Percentiles rank a stretch among this genome's conserved stretches.
phyloP scores from a whole-genome alignment of 2,797 vertebrate genomes.

The Galaxias olidus region DNA sequence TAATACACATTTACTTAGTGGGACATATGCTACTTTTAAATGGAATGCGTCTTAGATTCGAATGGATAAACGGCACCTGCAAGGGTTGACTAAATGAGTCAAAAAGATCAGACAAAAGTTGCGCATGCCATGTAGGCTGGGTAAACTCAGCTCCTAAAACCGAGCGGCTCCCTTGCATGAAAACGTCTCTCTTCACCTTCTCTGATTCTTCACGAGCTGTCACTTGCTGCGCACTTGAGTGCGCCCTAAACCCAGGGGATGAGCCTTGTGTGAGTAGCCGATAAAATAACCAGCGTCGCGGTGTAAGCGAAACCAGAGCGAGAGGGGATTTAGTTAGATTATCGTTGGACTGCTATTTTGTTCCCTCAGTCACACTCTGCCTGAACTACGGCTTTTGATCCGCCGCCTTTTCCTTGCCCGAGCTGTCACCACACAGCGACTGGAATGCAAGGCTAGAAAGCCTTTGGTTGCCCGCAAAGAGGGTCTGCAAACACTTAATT shows the following conservation, averaged over 20 bases:
- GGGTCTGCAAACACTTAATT: constrained; percentile 24
- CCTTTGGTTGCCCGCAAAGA: background rate
- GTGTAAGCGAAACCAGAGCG: constrained; percentile 63
- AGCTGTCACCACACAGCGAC: constrained; percentile 2
- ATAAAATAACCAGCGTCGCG: constrained; percentile 59
- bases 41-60: no score
- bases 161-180: background rate
- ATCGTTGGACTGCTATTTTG: constrained; percentile 73
- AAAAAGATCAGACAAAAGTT: no score
- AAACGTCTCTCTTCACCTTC: background rate
- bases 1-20: no score
- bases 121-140: no score
- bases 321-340: constrained; percentile 76
- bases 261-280: constrained; percentile 61
- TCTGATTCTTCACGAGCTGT: constrained; percentile 25
- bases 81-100: no score
- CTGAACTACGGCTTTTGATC: constrained; percentile 46
- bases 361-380: constrained; percentile 40
- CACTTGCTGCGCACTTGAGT: constrained; percentile 39
- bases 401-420: constrained; percentile 45
- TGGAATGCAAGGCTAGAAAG: constrained; percentile 26
- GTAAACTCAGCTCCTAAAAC: no score
- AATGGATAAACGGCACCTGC: no score
- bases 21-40: no score
- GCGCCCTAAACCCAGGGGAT: constrained; percentile 48